Conservation (phyloP, 2,113 vertebrate genomes). For the Myotis davidii region DNA sequence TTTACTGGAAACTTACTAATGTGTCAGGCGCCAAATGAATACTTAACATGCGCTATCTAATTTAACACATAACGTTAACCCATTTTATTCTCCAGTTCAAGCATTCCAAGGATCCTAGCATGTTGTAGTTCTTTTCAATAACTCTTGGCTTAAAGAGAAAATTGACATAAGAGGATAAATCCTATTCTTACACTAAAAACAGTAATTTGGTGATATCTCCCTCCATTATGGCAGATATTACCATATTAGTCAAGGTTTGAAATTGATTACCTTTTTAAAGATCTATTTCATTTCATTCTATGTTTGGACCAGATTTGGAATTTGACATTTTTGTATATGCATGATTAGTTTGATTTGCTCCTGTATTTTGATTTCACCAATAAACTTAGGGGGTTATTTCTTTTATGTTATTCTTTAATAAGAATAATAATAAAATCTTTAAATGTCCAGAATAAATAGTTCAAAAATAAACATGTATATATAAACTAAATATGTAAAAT, state of each 20-base stretch:
- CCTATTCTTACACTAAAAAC: neutral
- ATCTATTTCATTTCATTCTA: neutral
- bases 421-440: neutral
- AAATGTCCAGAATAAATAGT: neutral
- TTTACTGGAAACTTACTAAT: neutral
- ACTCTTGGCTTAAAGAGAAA: neutral
- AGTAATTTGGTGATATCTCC: neutral
- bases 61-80: neutral
- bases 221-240: neutral
- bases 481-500: neutral
- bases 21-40: neutral
- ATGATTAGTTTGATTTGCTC: neutral
- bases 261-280: neutral
- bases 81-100: neutral
- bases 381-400: neutral
- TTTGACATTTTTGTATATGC: neutral
- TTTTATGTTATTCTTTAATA: neutral
- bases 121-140: neutral
- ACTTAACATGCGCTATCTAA: neutral
- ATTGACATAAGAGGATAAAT: neutral
- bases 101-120: neutral
- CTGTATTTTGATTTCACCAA: neutral
- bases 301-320: neutral
- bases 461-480: neutral
- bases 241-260: neutral